Conservation (phyloP, 2,113 vertebrate species). For the Dicrurus megarhynchus region DNA sequence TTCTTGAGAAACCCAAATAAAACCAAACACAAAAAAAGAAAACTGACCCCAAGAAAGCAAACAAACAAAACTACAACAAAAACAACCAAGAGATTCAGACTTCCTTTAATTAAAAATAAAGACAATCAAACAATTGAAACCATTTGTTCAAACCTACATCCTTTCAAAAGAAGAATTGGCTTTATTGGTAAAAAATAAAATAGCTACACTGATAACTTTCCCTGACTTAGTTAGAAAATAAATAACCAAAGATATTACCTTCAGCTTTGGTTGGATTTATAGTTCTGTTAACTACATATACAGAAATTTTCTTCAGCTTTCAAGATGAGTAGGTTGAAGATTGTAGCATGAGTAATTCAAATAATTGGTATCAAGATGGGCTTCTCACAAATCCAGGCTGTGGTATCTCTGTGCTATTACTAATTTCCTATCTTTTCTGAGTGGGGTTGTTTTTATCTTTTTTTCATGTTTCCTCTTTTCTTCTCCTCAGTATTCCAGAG, state of each 20-base stretch:
- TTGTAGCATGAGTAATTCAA: background rate
- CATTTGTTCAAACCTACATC: background rate
- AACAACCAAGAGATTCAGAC: background rate
- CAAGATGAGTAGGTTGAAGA: background rate
- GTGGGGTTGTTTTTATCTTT: background rate
- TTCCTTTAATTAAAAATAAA: background rate
- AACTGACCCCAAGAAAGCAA: background rate
- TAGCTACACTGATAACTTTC: background rate
- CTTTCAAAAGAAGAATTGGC: background rate
- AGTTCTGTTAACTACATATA: background rate
- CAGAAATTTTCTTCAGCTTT: background rate
- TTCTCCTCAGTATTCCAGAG: background rate
- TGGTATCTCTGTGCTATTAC: background rate
- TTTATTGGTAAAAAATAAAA: background rate
- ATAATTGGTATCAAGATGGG: background rate
- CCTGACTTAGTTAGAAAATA: background rate
- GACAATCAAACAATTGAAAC: background rate
- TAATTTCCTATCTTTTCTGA: background rate
- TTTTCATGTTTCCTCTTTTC: background rate
- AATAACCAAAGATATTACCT: background rate
- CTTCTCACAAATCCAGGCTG: background rate
- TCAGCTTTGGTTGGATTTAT: background rate
- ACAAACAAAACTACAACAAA: background rate
- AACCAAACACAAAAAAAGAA: background rate
- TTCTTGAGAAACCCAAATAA: background rate